A percentile compares a stretch with the other conserved stretches of the same genome.
phyloP scores from a whole-genome alignment of 2,888 invertebrate species.

The Lepidocyrtoides sp. region DNA sequence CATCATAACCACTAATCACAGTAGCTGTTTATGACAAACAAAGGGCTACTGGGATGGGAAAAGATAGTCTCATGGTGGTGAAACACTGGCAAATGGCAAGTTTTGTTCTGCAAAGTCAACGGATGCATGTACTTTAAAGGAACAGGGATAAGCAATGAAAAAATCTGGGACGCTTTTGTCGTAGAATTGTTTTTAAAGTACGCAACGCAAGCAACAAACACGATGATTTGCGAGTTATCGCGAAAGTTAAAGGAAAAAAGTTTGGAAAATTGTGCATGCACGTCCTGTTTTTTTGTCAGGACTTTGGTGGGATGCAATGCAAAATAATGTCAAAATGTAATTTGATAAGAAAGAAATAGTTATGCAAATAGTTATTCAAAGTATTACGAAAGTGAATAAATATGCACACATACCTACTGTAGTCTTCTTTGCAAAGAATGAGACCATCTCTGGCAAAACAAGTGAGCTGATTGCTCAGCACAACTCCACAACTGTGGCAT shows the following conservation, averaged over 20 bases:
- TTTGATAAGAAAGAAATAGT: conserved; percentile 5
- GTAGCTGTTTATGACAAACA: neutral
- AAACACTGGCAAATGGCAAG: neutral
- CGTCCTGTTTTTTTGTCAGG: conserved; percentile 47
- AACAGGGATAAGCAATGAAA: conserved; percentile 3
- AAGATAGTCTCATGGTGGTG: neutral
- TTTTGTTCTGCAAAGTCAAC: neutral
- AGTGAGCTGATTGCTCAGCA: conserved; percentile 94
- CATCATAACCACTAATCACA: conserved; percentile 54
- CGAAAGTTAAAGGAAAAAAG: conserved; percentile 56
- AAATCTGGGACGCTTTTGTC: neutral
- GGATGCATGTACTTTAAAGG: conserved; percentile 25
- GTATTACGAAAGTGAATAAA: neutral
- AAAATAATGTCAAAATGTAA: neutral
- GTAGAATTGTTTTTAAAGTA: conserved; percentile 28
- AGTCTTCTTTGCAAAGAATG: conserved; percentile 98
- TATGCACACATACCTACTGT: conserved; percentile 91
- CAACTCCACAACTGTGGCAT: conserved; percentile 87
- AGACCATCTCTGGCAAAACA: conserved; percentile 96
- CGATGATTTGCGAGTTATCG: neutral
- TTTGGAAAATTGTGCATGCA: conserved; percentile 30
- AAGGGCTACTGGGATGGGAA: neutral
- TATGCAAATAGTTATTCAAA: conserved; percentile 7
- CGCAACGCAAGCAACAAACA: neutral
- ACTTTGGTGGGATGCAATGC: neutral